Conservation (phyloP, 2,888 invertebrate genomes). For the Rhogogaster chlorosoma region DNA sequence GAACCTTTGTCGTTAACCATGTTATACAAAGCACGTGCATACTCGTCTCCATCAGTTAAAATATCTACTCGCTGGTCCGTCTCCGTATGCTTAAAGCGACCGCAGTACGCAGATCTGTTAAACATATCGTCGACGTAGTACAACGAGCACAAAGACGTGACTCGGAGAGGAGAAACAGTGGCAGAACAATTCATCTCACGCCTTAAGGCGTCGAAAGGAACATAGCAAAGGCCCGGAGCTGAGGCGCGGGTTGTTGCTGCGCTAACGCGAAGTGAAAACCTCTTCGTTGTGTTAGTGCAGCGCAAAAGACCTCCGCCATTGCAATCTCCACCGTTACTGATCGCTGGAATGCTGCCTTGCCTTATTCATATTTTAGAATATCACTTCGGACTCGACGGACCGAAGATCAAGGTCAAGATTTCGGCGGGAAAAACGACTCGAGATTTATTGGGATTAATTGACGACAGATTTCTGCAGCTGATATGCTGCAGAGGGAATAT, state of each 20-base stretch:
- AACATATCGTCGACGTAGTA: background rate
- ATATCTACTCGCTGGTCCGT: slow-evolving; percentile 6
- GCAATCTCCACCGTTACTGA: slow-evolving; percentile 23
- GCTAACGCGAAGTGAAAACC: slow-evolving; percentile 46
- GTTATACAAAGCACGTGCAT: slow-evolving; percentile 46
- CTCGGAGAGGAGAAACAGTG: slow-evolving; percentile 45
- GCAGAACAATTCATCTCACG: slow-evolving; percentile 50
- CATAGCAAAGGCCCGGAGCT: background rate
- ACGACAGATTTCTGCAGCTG: background rate
- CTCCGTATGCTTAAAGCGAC: background rate
- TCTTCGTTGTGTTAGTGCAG: slow-evolving; percentile 22
- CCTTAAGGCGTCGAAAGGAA: slow-evolving; percentile 42
- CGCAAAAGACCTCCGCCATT: slow-evolving; percentile 33
- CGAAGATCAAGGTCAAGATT: background rate
- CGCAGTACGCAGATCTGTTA: background rate
- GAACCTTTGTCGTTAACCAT: slow-evolving; percentile 41
- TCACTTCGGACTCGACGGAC: background rate
- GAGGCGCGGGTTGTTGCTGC: slow-evolving; percentile 35
- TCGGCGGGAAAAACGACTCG: background rate
- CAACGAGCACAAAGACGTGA: slow-evolving; percentile 40
- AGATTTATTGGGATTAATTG: background rate
- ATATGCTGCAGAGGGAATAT: background rate
- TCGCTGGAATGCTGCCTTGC: background rate
- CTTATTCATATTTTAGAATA: background rate
- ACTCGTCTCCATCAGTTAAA: background rate